Percentiles rank a stretch among this genome's conserved stretches.
These are phyloP conservation scores for Patiria miniata DNA, from an alignment of 35 echinoderm and acorn worm genomes.

Conservation along the genomic window DNA sequence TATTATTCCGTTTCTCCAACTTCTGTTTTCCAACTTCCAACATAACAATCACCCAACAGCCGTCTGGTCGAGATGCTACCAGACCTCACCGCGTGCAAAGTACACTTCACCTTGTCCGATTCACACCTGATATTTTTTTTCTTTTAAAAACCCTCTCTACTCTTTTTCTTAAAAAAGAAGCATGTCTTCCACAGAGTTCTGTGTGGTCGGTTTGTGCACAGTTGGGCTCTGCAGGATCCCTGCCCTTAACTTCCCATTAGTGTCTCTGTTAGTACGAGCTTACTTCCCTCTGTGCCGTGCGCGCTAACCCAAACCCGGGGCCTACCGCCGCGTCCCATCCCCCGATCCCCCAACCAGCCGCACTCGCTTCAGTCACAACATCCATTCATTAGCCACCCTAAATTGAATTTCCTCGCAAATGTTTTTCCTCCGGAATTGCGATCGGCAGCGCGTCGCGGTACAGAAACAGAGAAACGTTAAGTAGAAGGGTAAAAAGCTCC, in stretches of 20 bases:
- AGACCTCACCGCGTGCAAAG: constrained; percentile 21
- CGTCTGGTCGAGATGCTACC: background rate
- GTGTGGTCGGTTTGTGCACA: background rate
- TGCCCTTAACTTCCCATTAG: background rate
- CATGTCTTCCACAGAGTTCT: background rate
- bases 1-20: no score
- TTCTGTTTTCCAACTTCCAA: no score
- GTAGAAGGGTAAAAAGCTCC: no score
- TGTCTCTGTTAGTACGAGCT: background rate
- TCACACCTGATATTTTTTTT: background rate
- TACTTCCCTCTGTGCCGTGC: constrained; percentile 1
- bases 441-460: background rate
- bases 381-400: background rate
- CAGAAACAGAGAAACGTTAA: no score
- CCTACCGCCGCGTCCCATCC: background rate
- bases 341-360: background rate
- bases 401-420: constrained; percentile 14
- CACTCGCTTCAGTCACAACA: constrained; percentile 31
- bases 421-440: constrained; percentile 25
- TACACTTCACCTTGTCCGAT: background rate
- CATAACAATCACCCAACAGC: background rate
- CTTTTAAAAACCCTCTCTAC: no score
- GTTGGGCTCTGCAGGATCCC: background rate
- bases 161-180: background rate
- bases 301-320: background rate